phyloP scores from a whole-genome alignment of 2,797 vertebrate species.

The Poecilia gillii region DNA sequence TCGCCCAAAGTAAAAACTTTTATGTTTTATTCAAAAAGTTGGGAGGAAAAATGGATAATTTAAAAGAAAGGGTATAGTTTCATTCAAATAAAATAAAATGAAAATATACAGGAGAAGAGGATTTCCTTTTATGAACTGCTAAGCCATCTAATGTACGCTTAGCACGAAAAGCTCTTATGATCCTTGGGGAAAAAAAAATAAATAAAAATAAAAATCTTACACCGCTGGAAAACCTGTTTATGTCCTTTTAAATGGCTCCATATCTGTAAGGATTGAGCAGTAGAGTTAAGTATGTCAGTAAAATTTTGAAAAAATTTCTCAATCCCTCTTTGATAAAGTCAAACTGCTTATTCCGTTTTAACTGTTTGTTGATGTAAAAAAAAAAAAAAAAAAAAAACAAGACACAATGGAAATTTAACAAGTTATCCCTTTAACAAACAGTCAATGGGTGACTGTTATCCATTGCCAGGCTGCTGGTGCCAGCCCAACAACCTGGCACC shows the following conservation, averaged over 20 bases:
- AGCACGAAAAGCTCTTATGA: neutral
- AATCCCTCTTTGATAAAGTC: neutral
- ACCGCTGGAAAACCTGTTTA: neutral
- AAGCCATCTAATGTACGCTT: neutral
- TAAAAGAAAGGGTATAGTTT: conserved; percentile 8
- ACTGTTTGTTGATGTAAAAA: neutral
- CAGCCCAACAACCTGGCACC: neutral
- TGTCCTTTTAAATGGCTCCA: neutral
- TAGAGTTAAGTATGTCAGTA: neutral
- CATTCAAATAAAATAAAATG: neutral
- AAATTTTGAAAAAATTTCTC: neutral
- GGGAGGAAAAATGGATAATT: conserved; percentile 26
- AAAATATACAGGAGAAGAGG: neutral
- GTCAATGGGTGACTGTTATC: neutral
- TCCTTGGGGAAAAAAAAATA: neutral
- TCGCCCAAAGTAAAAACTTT: conserved; percentile 36
- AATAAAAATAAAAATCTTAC: neutral
- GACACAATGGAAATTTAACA: neutral
- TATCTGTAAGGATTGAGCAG: neutral
- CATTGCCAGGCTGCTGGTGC: too few relatives aligned
- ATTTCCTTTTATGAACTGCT: neutral
- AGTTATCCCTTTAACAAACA: neutral
- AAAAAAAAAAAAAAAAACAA: neutral
- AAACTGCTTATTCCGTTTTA: neutral
- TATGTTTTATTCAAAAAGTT: conserved; percentile 9